Base-by-base conservation (phyloP, 2,888 invertebrate genomes). In the Entomobrya proxima region DNA sequence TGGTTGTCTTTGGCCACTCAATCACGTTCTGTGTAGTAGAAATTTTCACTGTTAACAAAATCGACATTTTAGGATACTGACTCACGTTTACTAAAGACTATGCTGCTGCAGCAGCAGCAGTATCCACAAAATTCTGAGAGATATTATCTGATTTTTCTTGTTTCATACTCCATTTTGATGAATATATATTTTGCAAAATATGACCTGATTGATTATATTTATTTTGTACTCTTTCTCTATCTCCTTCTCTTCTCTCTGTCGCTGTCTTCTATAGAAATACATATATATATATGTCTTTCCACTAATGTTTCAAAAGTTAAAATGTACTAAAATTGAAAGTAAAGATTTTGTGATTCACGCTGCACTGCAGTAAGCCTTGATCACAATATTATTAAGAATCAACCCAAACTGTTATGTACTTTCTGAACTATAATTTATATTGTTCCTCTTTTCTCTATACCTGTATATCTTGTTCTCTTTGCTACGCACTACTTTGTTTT, bases 301-400 rank as follows among this genome's bases (percentile, higher is more conserved):
- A 76, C 72, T 72, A 72, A 72, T 72, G 47, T 72, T 69, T 72
- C 72, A 72, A 72, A 47, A 27, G 30, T 72, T 47, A 1, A 72
- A 75, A 47, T 55, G 35, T 64, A 74, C 69, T 52, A 75, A 75
- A 82, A 72, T 47, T 21, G 52, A 81, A 75, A 80, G 52, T 44
- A 81, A 74, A 79, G 80, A 85, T 86, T 87, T 88, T 88, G 86
- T 86, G 84, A 88, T 81, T 86, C 90, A 89, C 90, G 90, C 88
- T 89, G 90, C 90, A 90, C 90, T 90, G 89, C 90, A 90, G 90
- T 90, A 90, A 90, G 90, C 90, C 90, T 86, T 79, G 79, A 79
- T 85, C 85, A 85, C 85, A 85, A 76, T 84, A 61, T 76, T 76
- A 61, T 58, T 55, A 67, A 37, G 72, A 58, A 77, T 40, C 58